Conservation (phyloP, 2,113 vertebrate species). For the Phaethornis superciliosus region DNA sequence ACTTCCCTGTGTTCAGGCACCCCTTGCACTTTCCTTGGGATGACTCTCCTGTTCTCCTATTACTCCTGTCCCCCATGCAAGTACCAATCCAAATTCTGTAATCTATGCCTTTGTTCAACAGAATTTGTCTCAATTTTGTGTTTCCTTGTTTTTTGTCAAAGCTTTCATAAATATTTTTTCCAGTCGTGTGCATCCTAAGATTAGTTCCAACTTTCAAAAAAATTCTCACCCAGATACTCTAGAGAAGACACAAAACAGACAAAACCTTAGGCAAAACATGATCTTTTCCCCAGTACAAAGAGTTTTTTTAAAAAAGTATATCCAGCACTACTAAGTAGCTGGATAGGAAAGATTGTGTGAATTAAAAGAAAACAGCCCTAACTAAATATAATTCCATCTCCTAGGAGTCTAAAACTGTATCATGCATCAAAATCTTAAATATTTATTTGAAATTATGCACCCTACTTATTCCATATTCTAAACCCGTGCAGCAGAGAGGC, state of each 20-base stretch:
- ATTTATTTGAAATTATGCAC: slow-evolving; percentile 81
- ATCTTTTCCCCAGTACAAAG: neutral
- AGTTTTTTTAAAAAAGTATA: neutral
- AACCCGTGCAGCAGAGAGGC: slow-evolving; percentile 66
- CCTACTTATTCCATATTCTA: slow-evolving; percentile 80
- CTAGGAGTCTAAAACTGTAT: slow-evolving; percentile 67
- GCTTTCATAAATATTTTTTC: neutral
- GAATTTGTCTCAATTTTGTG: neutral
- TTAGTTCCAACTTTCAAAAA: neutral
- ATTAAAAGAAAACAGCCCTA: slow-evolving; percentile 8
- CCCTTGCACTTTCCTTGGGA: neutral
- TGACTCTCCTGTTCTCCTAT: accelerated
- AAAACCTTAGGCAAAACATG: neutral
- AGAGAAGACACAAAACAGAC: neutral
- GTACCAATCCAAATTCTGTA: neutral
- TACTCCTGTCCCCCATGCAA: neutral
- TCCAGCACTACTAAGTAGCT: neutral
- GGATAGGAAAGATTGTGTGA: neutral
- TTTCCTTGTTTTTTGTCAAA: neutral
- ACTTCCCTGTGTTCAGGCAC: neutral
- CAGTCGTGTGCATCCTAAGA: neutral
- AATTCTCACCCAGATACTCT: neutral
- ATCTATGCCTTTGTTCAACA: neutral
- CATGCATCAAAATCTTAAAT: slow-evolving; percentile 77
- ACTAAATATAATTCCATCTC: slow-evolving; percentile 40